Conservation (phyloP, 2,113 vertebrate species). For the Cardinalis cardinalis region DNA sequence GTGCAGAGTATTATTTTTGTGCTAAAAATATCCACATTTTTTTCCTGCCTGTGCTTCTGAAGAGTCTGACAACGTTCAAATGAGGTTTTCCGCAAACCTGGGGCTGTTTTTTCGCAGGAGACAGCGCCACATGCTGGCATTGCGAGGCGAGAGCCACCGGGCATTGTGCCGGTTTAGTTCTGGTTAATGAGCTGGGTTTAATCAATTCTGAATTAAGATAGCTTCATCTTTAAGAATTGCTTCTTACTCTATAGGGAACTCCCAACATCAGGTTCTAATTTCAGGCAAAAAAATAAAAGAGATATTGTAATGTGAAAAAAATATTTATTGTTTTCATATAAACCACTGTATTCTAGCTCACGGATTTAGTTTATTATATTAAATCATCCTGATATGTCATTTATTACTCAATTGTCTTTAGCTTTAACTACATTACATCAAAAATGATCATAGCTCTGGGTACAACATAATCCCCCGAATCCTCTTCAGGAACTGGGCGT, state of each 20-base stretch:
- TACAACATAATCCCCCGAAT: neutral
- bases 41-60: neutral
- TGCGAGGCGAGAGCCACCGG: neutral
- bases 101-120: slow-evolving; percentile 38
- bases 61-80: neutral
- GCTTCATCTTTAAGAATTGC: neutral
- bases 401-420: neutral
- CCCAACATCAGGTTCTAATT: neutral
- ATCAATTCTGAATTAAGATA: neutral
- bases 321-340: neutral
- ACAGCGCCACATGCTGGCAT: slow-evolving; percentile 69
- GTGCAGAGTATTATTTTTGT: neutral
- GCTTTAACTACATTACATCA: neutral
- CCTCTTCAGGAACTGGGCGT: neutral
- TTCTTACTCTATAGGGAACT: neutral
- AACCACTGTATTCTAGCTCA: neutral
- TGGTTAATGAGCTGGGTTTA: neutral
- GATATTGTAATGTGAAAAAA: neutral
- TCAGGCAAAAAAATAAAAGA: neutral
- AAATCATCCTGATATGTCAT: neutral
- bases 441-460: neutral
- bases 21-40: neutral
- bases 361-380: neutral
- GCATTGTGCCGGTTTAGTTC: neutral
- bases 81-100: neutral